phyloP scores from a whole-genome alignment of 2,113 vertebrate species.

The Syngnathus floridae region DNA sequence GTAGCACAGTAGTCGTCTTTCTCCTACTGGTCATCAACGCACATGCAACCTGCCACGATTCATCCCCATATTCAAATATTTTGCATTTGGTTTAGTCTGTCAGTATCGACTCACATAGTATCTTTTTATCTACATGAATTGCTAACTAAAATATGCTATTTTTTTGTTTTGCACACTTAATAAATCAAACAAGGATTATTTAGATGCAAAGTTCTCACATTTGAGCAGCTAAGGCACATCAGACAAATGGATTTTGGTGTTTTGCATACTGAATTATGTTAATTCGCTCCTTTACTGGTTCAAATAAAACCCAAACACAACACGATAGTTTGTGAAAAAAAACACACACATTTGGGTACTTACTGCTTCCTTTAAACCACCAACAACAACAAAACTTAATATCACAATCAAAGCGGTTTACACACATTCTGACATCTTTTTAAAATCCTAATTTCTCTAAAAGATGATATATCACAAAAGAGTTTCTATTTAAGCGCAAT shows the following conservation, averaged over 20 bases:
- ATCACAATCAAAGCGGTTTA: not conserved
- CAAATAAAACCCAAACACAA: not conserved
- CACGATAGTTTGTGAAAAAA: not conserved
- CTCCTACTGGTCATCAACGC: not conserved
- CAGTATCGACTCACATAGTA: not conserved
- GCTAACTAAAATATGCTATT: not conserved
- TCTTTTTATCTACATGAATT: not conserved
- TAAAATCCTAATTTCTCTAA: not conserved
- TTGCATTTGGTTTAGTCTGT: not conserved
- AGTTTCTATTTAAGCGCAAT: not conserved
- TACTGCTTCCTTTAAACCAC: slow-evolving; percentile 25
- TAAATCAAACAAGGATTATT: slow-evolving; percentile 22
- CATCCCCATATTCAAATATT: not conserved
- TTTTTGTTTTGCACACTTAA: not conserved
- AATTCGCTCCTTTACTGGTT: not conserved
- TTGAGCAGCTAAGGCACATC: slow-evolving; percentile 42
- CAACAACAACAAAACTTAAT: not conserved
- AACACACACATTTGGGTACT: not conserved
- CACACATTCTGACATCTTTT: not conserved
- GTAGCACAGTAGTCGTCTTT: not conserved
- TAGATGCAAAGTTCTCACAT: not conserved
- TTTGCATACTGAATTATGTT: not conserved
- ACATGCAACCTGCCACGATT: not conserved
- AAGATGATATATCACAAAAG: not conserved
- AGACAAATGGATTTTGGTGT: not conserved